Base-by-base conservation (phyloP, 2,888 invertebrate genomes). In the Acleris emargana region DNA sequence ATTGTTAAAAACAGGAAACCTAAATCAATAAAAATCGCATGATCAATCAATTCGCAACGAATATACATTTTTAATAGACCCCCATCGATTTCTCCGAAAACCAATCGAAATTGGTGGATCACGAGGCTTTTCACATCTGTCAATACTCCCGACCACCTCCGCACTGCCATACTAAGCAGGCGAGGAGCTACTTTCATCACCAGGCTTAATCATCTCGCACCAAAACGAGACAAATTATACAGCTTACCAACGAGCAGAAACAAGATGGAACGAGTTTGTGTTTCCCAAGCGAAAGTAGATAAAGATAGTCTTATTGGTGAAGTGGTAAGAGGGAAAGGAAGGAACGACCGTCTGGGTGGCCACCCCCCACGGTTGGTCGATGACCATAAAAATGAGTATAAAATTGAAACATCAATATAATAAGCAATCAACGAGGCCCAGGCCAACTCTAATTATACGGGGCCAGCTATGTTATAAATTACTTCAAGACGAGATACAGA, bases 381-480 rank as follows among this genome's bases (percentile, higher is more conserved):
- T 93, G 93, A 88, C 91, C 92, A 91, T 92, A 92, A 92, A 91
- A 92, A 92, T 92, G 90, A 86, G 88, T 90, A 91, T 91, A 92
- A 92, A 92, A 92, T 92, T 92, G 91, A 92, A 91, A 91, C 92
- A 92, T 92, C 92, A 92, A 92, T 91, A 92, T 91, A 91, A 92
- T 92, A 92, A 91, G 91, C 91, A 92, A 92, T 91, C 91, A 92
- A 86, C 87, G 82, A 78, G 78, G 81, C 76, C 76, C 77, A 78
- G 83, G 77, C 80, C 84, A 80, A 81, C 77, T 85, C 86, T 91
- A 91, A 92, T 91, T 91, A 91, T 91, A 92, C 88, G 83, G 88
- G 82, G 79, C 83, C 84, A 82, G 85, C 80, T 81, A 81, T 77
- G 86, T 84, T 87, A 90, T 91, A 91, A 91, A 91, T 91, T 90